Base-by-base conservation (phyloP, 1,140 invertebrate species). In the Euura saliciscinereae region DNA sequence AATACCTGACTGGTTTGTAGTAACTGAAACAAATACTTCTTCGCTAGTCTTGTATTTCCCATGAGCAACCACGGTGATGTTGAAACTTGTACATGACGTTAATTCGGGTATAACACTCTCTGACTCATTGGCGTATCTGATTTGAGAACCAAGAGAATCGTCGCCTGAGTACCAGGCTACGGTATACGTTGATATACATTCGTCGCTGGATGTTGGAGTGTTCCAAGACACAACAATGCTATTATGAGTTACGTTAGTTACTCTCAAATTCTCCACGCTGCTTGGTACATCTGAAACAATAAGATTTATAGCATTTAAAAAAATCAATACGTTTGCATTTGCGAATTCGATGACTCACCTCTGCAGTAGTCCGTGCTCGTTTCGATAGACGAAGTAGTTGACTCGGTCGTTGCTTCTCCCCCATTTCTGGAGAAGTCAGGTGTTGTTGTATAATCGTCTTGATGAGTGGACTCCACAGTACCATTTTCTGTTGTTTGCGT, bases 41-140 rank as follows among this genome's bases (percentile, higher is more conserved):
- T 4, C 6, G 13, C 51, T 59, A n/a, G 3, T n/a, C 3, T 65
- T 10, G 11, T 6, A 3, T 1, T 66, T 3, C 2, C 8, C 28
- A 2, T 59, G 4, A 4, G 74, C 64, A 28, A 44, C 74, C 11
- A 82, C 76, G 2, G 6, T 72, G 66, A 82, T 74, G 1, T 11
- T 70, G 43, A 80, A 82, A 8, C 3, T 45, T 4, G 69, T 81
- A 42, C 80, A 82, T 1, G 77, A 66, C 4, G 68, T 66, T 44
- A 82, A 70, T 45, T 65, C 13, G 45, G 72, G 75, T 3, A 71
- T 66, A n/a, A 75, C 76, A 10, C 74, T 45, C 42, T 43, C 43
- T 43, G 65, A 59, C 70, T 43, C 66, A 64, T 46, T 10, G 67
- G 72, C 45, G 66, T 8, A 43, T 13, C 67, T 73, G 71, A 5